Percentiles rank a stretch among this genome's conserved stretches.
phyloP scores from a whole-genome alignment of 2,113 vertebrate species.

The Jacana jacana region DNA sequence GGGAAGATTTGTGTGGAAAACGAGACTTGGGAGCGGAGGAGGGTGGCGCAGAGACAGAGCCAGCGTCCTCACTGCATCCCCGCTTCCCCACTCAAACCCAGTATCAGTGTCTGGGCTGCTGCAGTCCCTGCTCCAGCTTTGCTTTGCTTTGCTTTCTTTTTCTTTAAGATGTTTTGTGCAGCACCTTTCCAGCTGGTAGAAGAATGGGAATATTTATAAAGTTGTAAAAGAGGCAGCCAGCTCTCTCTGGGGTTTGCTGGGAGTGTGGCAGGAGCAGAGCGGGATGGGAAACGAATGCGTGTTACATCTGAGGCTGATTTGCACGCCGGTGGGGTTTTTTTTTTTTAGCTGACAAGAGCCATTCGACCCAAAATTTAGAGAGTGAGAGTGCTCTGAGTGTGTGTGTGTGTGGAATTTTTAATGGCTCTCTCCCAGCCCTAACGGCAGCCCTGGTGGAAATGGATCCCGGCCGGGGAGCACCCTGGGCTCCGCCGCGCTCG shows the following conservation, averaged over 20 bases:
- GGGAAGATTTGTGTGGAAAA: slow-evolving; percentile 1
- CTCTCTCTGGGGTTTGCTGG: background rate
- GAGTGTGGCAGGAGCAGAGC: background rate
- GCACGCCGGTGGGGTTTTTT: background rate
- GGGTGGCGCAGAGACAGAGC: accelerated
- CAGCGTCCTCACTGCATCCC: accelerated
- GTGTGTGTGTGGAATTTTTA: background rate
- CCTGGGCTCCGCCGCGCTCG: background rate
- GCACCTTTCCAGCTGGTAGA: background rate
- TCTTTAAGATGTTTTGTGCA: background rate
- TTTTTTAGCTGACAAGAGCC: slow-evolving; percentile 28
- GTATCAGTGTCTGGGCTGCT: background rate
- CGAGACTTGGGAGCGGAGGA: background rate
- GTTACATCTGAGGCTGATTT: background rate
- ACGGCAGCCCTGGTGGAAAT: background rate
- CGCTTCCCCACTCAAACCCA: accelerated
- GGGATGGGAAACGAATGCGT: background rate
- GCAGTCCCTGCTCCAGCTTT: background rate
- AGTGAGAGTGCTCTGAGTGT: background rate
- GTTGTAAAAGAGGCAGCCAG: background rate
- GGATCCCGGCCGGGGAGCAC: background rate
- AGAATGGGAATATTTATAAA: slow-evolving; percentile 5
- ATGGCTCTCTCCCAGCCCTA: background rate
- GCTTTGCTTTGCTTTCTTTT: background rate
- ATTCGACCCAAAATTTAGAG: background rate